Conservation (phyloP, 2,113 vertebrate genomes). For the Smithornis capensis region DNA sequence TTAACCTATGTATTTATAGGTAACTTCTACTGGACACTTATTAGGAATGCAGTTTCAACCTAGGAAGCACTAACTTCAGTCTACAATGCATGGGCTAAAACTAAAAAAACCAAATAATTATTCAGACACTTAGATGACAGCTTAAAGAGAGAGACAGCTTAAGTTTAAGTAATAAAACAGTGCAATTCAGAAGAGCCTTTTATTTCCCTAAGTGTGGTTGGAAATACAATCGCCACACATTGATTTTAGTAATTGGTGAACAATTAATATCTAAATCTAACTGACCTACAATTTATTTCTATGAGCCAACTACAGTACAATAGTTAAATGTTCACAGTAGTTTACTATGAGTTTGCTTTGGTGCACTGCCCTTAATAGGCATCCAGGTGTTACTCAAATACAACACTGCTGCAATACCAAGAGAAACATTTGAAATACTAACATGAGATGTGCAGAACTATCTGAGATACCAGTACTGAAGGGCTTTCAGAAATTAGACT, state of each 20-base stretch:
- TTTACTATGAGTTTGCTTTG: conserved; percentile 62
- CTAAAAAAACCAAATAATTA: conserved; percentile 30
- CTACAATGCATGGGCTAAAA: conserved; percentile 45
- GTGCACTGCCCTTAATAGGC: conserved; percentile 8
- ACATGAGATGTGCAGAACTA: conserved; percentile 53
- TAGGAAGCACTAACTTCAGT: conserved; percentile 21
- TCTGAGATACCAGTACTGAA: conserved; percentile 54
- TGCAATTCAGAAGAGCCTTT: conserved; percentile 69
- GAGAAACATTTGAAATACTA: conserved; percentile 16
- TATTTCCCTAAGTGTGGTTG: conserved; percentile 13
- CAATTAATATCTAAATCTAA: conserved; percentile 43
- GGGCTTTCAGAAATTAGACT: conserved; percentile 72
- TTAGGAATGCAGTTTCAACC: conserved; percentile 5
- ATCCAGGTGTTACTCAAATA: background rate
- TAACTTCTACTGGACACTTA: background rate
- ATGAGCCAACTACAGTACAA: conserved; percentile 46
- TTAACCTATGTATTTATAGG: conserved; percentile 13
- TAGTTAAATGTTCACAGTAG: conserved; percentile 39
- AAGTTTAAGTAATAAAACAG: conserved; percentile 56
- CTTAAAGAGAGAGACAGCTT: conserved; percentile 26
- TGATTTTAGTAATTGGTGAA: conserved; percentile 16
- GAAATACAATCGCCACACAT: conserved; percentile 40
- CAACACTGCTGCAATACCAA: conserved; percentile 9
- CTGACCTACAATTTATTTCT: conserved; percentile 9
- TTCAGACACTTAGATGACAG: conserved; percentile 45